Base-by-base conservation (phyloP, 2,113 vertebrate genomes). In the Rhombomys opimus region DNA sequence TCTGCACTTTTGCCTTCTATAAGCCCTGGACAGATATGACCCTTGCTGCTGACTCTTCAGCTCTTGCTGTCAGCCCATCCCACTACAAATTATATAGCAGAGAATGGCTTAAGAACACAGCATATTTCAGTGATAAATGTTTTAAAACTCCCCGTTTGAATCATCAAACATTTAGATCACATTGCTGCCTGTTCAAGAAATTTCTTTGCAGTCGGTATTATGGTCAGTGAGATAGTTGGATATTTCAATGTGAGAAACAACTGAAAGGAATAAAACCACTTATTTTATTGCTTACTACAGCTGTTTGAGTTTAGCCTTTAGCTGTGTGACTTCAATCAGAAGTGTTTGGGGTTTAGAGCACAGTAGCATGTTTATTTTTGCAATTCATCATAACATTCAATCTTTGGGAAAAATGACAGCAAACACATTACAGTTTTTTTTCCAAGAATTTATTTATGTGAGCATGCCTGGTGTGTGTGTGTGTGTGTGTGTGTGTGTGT, bases 361-460 rank as follows among this genome's bases (percentile, higher is more conserved):
- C 90, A 50, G 65, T 20, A 81, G 61, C 63, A 57, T 90, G 8
- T 46, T 97, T 94, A 61, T 50, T 96, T 96, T 96, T 96, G 89
- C 88, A 97, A 95, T 94, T 98, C 93, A 94, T 98, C 98, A 93
- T 95, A 92, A 94, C 86, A 88, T 35, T 38, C 68, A 90, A 46
- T 96, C 97, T 93, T 96, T 72, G 87, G 94, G 95, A 80, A 96
- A 87, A 93, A 78, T 95, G 97, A 97, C 41, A 96, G 20, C 91
- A 94, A 93, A 89, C 2, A 38, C 41, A 35, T 94, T 91, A 54
- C 87, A 89, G 70, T 80, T 96, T 46, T 41, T 41, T 91, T 97
- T 92, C 96, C 97, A 97, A 98, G 94, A 97, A 95, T 97, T 30
- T 94, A 94, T 61, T 50, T 46, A 38, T 30, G 25, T 5, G 6